Percentiles rank a stretch among this genome's conserved stretches.
These are phyloP conservation scores for Centroberyx gerrardi DNA, from an alignment of 2,797 vertebrate genomes.

Conservation along the genomic window DNA sequence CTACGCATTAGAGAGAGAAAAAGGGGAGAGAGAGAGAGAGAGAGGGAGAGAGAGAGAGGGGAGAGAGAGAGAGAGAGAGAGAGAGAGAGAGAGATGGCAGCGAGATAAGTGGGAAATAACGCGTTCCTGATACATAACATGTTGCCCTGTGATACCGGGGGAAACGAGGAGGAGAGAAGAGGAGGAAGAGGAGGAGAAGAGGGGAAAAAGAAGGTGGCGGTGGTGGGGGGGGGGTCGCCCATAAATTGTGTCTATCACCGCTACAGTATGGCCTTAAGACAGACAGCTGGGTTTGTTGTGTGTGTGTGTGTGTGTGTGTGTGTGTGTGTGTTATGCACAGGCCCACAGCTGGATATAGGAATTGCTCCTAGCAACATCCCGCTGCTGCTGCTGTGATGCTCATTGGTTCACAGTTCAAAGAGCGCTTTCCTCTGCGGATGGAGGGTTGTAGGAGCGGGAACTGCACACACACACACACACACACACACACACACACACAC, in stretches of 20 bases:
- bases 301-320: conserved; percentile 47
- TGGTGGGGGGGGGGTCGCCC: conserved; percentile 18
- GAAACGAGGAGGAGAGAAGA: conserved; percentile 10
- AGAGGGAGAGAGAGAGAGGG: conserved; percentile 56
- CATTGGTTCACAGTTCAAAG: conserved; percentile 82
- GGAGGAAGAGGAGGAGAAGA: conserved; percentile 4
- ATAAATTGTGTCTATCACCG: conserved; percentile 45
- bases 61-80: conserved; percentile 57
- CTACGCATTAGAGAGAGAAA: conserved; percentile 88
- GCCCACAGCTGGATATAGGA: conserved; percentile 77
- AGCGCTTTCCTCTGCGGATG: conserved; percentile 67
- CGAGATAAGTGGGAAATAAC: conserved; percentile 55
- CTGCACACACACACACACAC: conserved; percentile 14
- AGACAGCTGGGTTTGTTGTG: conserved; percentile 45
- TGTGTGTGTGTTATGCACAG: conserved; percentile 34
- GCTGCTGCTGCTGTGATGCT: conserved; percentile 68
- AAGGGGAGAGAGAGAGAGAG: conserved; percentile 55
- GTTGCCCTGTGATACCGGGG: conserved; percentile 36
- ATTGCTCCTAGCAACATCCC: conserved; percentile 74
- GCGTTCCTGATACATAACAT: conserved; percentile 53
- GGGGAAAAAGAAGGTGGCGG: neutral
- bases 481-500: conserved; percentile 6
- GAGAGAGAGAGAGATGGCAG: conserved; percentile 50
- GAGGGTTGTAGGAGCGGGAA: conserved; percentile 23
- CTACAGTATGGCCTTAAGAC: conserved; percentile 52